These are phyloP conservation scores for Chaetodon auriga DNA, from an alignment of 2,113 vertebrate genomes.

Conservation along the genomic window DNA sequence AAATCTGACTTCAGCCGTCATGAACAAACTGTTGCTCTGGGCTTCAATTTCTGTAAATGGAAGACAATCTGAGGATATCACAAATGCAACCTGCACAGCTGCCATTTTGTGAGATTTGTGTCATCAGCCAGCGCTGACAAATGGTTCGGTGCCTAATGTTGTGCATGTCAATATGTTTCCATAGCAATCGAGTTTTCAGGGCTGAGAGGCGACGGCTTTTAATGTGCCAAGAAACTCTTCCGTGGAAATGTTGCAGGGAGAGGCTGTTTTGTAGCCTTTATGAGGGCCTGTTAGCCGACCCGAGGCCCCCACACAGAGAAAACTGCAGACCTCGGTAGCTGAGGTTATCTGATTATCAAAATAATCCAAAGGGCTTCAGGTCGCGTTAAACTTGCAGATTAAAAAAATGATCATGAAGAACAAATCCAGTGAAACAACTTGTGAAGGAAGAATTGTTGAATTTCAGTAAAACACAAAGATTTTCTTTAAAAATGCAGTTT, in stretches of 20 bases:
- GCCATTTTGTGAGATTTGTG: constrained; percentile 42
- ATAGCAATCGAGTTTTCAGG: constrained; percentile 47
- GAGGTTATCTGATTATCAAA: neutral
- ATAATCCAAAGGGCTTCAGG: neutral
- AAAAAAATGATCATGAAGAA: neutral
- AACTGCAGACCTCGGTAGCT: neutral
- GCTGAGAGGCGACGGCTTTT: constrained; percentile 6
- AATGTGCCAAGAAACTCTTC: constrained; percentile 11
- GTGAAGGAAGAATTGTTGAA: neutral
- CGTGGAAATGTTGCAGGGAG: neutral
- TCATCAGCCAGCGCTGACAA: constrained; percentile 36
- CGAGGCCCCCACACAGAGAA: too few relatives aligned
- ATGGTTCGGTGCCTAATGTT: constrained; percentile 38
- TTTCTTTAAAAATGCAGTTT: neutral
- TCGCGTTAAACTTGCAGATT: neutral
- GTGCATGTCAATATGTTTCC: constrained; percentile 65
- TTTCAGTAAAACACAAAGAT: neutral
- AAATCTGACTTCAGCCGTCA: neutral
- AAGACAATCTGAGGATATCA: constrained; percentile 3
- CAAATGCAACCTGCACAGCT: constrained; percentile 12
- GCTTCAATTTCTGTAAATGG: constrained; percentile 12
- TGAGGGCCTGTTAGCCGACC: neutral
- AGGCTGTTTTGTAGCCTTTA: neutral
- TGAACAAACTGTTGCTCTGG: neutral
- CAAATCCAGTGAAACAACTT: neutral